Conservation (phyloP, 2,113 vertebrate species). For the Tamias sibiricus region DNA sequence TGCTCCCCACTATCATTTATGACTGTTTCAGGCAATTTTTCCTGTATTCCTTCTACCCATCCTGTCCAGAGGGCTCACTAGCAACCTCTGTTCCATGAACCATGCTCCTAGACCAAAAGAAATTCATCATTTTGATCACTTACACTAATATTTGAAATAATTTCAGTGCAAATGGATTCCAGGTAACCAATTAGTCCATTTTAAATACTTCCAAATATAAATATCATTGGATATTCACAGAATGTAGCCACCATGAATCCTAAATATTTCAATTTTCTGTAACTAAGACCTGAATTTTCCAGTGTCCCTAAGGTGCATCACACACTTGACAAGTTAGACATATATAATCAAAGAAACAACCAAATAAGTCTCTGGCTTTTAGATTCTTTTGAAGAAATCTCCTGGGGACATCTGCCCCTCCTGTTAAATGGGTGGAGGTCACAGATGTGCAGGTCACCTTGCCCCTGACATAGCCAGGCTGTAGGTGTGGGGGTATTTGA, state of each 20-base stretch:
- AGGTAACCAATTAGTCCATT: not conserved
- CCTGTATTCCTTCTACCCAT: no score
- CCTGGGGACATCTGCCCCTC: not conserved
- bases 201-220: not conserved
- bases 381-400: not conserved
- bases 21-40: fast-evolving
- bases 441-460: not conserved
- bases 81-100: not conserved
- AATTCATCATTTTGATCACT: not conserved
- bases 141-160: not conserved
- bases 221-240: not conserved
- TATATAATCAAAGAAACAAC: not conserved
- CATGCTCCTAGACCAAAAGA: not conserved
- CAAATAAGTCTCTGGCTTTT: not conserved
- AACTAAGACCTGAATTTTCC: not conserved
- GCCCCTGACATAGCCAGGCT: fast-evolving
- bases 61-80: not conserved
- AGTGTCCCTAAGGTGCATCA: not conserved
- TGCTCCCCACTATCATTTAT: no score
- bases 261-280: not conserved
- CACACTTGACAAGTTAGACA: not conserved
- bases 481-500: not conserved
- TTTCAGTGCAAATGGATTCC: not conserved
- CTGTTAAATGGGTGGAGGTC: not conserved
- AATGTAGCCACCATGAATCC: not conserved